Conservation (phyloP, 2,888 invertebrate genomes). For the Sarcophaga subvicina region DNA sequence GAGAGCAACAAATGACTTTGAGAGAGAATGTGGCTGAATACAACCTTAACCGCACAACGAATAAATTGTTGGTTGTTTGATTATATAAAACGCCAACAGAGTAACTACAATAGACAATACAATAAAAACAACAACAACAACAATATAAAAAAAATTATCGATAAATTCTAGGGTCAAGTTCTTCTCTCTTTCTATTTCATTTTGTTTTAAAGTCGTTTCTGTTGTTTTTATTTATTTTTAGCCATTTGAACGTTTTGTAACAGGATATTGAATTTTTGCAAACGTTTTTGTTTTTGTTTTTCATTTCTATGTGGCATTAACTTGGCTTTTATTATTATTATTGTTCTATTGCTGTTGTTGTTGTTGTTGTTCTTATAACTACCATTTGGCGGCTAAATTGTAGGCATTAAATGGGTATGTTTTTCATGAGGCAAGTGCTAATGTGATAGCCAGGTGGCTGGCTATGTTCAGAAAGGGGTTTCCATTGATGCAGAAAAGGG, state of each 20-base stretch:
- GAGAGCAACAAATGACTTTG: background rate
- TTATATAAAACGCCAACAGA: constrained; percentile 39
- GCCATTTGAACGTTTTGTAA: constrained; percentile 53
- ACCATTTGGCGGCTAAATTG: constrained; percentile 20
- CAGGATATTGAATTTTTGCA: constrained; percentile 56
- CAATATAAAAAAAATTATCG: constrained; percentile 22
- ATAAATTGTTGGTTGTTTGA: constrained; percentile 45
- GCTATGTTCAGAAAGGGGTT: no score
- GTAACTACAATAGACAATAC: constrained; percentile 15
- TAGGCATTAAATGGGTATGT: background rate
- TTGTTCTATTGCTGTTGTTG: constrained; percentile 1
- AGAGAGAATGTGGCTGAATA: background rate
- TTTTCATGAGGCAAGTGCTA: no score
- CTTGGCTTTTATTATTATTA: constrained; percentile 33
- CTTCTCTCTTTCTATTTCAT: constrained; percentile 30
- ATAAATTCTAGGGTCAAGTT: constrained; percentile 66
- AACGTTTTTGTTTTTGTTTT: background rate
- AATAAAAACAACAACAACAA: constrained; percentile 16
- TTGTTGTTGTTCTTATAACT: constrained; percentile 15
- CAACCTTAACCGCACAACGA: constrained; percentile 43
- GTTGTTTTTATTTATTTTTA: background rate
- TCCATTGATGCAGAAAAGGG: no score
- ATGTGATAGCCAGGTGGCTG: background rate
- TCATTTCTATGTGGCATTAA: constrained; percentile 23
- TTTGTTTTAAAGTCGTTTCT: background rate